Conservation (phyloP, 2,113 vertebrate species). For the Phrynosoma blainvillii region DNA sequence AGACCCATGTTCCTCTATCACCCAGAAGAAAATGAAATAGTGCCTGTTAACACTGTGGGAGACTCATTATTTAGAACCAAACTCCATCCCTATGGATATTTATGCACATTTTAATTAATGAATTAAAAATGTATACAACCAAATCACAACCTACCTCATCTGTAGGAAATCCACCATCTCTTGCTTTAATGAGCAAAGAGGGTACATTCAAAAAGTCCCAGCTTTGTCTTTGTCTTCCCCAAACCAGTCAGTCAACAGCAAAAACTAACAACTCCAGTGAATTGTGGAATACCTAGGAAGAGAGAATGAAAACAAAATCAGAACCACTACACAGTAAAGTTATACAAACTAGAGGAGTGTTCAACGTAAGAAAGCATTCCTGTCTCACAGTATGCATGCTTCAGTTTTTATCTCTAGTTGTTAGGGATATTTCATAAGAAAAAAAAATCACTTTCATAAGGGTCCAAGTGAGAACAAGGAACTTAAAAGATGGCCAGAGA, state of each 20-base stretch:
- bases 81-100: not conserved
- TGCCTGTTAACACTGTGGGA: not conserved
- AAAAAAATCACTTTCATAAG: not conserved
- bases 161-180: slow-evolving; percentile 54
- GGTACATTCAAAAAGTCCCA: not conserved
- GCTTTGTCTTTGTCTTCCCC: not conserved
- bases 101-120: not conserved
- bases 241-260: slow-evolving; percentile 15
- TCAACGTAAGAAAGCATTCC: not conserved
- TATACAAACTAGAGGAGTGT: not conserved
- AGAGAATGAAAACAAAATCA: slow-evolving; percentile 50
- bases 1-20: not conserved
- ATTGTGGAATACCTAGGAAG: slow-evolving; percentile 51
- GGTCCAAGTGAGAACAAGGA: not conserved
- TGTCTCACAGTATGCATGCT: not conserved
- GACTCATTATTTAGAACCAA: not conserved
- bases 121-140: not conserved
- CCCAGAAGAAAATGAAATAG: not conserved
- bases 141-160: slow-evolving; percentile 60
- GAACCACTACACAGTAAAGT: slow-evolving; percentile 26
- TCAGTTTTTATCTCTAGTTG: not conserved
- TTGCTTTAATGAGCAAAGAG: slow-evolving; percentile 21
- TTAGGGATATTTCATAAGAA: not conserved
- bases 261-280: slow-evolving; percentile 20
- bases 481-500: not conserved